A percentile compares a stretch with the other conserved stretches of the same genome.
Evolutionary conservation across 2,888 invertebrate genomes (phyloP).

Genomic region (Andrena camellia): DNA sequence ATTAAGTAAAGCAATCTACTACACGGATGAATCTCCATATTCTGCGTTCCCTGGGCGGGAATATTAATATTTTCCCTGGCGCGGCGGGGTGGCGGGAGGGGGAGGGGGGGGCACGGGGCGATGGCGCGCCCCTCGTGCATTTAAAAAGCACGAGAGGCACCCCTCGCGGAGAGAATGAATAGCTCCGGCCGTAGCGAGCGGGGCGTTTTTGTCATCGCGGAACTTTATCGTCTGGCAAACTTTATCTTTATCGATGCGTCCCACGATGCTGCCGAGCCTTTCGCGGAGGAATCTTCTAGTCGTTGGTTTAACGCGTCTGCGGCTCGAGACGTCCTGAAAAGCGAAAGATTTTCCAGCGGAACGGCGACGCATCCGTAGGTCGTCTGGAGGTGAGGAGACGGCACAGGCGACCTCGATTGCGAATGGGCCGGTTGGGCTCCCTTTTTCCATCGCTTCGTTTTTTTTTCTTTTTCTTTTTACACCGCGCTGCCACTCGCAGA

Average conservation of each 20-base stretch:
- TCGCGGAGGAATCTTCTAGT: slow-evolving; percentile 10
- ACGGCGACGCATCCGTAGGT: slow-evolving; percentile 47
- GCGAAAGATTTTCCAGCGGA: slow-evolving; percentile 54
- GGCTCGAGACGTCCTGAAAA: slow-evolving; percentile 47
- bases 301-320: slow-evolving; percentile 33
- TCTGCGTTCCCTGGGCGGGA: slow-evolving; percentile 8
- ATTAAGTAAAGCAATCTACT: slow-evolving; percentile 29
- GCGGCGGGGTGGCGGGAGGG: no score
- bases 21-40: slow-evolving; percentile 27
- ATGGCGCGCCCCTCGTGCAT: slow-evolving; percentile 29
- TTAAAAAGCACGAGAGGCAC: slow-evolving; percentile 42
- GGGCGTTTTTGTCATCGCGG: slow-evolving; percentile 52
- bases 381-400: slow-evolving; percentile 61
- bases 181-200: slow-evolving; percentile 25
- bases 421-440: not conserved
- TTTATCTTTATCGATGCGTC: slow-evolving; percentile 66
- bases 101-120: not conserved
- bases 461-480: not conserved
- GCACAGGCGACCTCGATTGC: slow-evolving; percentile 12
- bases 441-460: not conserved
- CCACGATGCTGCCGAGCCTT: slow-evolving; percentile 3
- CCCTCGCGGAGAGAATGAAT: slow-evolving; percentile 62
- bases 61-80: slow-evolving; percentile 49
- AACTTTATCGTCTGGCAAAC: slow-evolving; percentile 67
- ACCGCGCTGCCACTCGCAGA: slow-evolving; percentile 2